Base-by-base conservation (phyloP, 2,888 invertebrate genomes). In the Helicoverpa assulta region DNA sequence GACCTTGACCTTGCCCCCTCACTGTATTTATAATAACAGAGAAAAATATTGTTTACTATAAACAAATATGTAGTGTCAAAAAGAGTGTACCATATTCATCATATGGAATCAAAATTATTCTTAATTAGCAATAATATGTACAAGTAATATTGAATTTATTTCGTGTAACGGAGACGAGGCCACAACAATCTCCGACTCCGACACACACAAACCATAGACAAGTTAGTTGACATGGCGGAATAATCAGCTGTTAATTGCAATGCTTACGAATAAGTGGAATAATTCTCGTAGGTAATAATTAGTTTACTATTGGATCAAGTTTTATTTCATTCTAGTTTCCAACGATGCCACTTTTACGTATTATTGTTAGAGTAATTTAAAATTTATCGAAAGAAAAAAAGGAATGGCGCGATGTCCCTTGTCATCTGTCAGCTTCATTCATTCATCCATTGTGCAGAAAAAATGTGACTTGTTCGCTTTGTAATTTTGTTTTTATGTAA, bases 181-280 rank as follows among this genome's bases (percentile, higher is more conserved):
- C 71, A 73, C 67, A 76, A 72, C 68, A 73, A 77, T 59, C 73
- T 62, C 59, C 52, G 47, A 47, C 47, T 47, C 47, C 16, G n/a
- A 54, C 26, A 26, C 16, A 59, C 53, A 62, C 56, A 29, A 57
- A 75, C 78, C 84, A 87, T 81, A 88, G 84, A 88, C 83, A 88
- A 87, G 43, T 62, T 78, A 80, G 82, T 90, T 91, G 92, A 91
- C 93, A 94, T 94, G 94, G 95, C 94, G 94, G 92, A 92, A 92
- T 95, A 94, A 95, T 95, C 95, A 95, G 94, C 94, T 95, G 95
- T 92, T 94, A 93, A 92, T 93, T 93, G 93, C 92, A 91, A 94
- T 94, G 92, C 90, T 90, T 91, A 85, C 86, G 89, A 91, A 83
- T 88, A 90, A 72, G 84, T 88, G 82, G 86, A 86, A 88, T 89